Evolutionary conservation across 2,888 invertebrate species (phyloP), one percentile per base, ranked within the genome.

Genomic region (Xestia ashworthii): DNA sequence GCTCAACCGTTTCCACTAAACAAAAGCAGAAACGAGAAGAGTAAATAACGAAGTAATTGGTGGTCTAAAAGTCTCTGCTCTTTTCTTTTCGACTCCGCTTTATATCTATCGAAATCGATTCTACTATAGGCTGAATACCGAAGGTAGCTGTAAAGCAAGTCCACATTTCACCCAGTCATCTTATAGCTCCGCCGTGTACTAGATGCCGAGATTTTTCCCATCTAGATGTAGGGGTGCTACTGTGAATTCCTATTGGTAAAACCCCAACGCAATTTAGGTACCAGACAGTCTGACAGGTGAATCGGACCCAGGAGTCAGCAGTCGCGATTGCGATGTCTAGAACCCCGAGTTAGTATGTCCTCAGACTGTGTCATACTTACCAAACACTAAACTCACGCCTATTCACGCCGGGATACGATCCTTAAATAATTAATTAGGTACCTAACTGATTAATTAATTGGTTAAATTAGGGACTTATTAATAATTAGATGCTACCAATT

Each of bases 401-500:
- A 1, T 9, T 53, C 32, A 32, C 32, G 32, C 32, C 32, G 32
- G 32, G 32, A 32, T 50, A 19, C 50, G n/a, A 22, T n/a, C 9
- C 22, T 22, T n/a, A 53, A 4, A 9, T 53, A 19, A 53, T 41
- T 41, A 44, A 9, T 9, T 44, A 44, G 9, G 9, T 44, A 44
- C 8, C 44, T 44, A 41, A 41, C 25, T 58, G 12, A 58, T 58
- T n/a, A 55, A 55, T 55, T 55, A 14, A 58, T 14, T 25, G 5
- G 38, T 62, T 32, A 25, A 55, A 67, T 77, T 74, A 71, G 25
- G 32, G 11, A 41, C 22, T n/a, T 50, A 62, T 74, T 72, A 75
- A 19, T 76, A 71, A 74, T 66, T 74, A 64, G 41, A 65, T 67
- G 65, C 12, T 25, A n/a, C n/a, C n/a, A 64, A 70, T 72, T 6